Conservation (phyloP, 2,113 vertebrate species). For the Plectropomus leopardus region DNA sequence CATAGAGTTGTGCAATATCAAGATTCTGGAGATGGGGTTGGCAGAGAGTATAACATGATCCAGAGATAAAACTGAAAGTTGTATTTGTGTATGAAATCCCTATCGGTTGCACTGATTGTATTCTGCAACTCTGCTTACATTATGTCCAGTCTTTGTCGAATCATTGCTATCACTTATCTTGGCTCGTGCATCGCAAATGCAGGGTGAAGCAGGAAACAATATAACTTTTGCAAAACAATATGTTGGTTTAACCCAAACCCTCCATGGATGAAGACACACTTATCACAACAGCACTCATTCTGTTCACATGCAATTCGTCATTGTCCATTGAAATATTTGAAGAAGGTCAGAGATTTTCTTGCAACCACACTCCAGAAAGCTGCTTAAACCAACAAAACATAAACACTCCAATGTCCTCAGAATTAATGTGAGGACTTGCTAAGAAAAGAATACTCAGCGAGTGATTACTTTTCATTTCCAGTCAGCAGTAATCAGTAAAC, state of each 20-base stretch:
- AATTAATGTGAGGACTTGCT: slow-evolving; percentile 25
- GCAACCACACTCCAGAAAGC: slow-evolving; percentile 19
- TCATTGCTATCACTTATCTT: background rate
- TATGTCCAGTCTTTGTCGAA: background rate
- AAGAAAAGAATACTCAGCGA: slow-evolving; percentile 17
- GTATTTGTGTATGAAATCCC: background rate
- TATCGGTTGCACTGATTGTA: background rate
- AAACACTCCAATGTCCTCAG: slow-evolving; percentile 21
- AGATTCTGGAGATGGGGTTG: background rate
- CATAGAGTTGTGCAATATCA: background rate
- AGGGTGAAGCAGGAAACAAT: background rate
- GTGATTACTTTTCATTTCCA: slow-evolving; percentile 60
- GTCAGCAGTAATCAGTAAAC: slow-evolving; percentile 64
- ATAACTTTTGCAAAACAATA: background rate
- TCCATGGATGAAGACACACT: background rate
- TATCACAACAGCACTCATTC: background rate
- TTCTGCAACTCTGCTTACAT: background rate
- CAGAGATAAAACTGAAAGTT: background rate
- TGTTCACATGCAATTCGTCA: background rate
- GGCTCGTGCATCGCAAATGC: background rate
- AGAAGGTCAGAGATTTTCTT: slow-evolving; percentile 28
- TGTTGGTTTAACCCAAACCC: slow-evolving; percentile 3
- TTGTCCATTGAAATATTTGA: slow-evolving; percentile 24
- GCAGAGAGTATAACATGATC: background rate
- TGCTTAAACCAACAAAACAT: slow-evolving; percentile 24